phyloP scores from a whole-genome alignment of 1,140 invertebrate genomes.

The Spodoptera litura region DNA sequence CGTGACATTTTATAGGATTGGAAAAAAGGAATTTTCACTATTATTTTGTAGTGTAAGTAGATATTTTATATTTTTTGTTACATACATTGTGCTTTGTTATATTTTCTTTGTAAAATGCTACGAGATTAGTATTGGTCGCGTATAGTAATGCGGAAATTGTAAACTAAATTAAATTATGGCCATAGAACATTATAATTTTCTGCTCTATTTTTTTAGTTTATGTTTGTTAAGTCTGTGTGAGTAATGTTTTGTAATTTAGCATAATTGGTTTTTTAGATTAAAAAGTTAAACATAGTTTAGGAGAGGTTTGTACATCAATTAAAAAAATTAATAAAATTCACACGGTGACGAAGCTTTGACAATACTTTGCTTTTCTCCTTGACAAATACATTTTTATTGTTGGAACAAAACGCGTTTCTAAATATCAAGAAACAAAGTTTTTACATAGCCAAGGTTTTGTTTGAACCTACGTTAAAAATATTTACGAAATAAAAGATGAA shows the following conservation, averaged over 20 bases:
- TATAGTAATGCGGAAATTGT: conserved; percentile 9
- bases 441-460: conserved; percentile 20
- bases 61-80: conserved; percentile 11
- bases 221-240: neutral
- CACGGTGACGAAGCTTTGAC: neutral
- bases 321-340: neutral
- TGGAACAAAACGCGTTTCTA: neutral
- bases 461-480: neutral
- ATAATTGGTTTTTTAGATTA: no score
- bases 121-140: conserved; percentile 21
- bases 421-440: conserved; percentile 28
- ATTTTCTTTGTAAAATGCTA: conserved; percentile 20
- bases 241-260: no score
- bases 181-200: neutral
- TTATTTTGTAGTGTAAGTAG: conserved; percentile 32
- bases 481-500: conserved; percentile 6
- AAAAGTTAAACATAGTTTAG: no score
- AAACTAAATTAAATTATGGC: conserved; percentile 6
- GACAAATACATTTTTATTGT: conserved; percentile 21
- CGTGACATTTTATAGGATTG: conserved; percentile 39
- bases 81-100: conserved; percentile 29
- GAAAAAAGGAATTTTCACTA: conserved; percentile 28
- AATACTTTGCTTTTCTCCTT: conserved; percentile 15
- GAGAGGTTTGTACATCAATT: no score
- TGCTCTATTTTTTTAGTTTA: neutral